These are phyloP conservation scores for Halictus rubicundus DNA, from an alignment of 1,140 invertebrate species.

Conservation along the genomic window DNA sequence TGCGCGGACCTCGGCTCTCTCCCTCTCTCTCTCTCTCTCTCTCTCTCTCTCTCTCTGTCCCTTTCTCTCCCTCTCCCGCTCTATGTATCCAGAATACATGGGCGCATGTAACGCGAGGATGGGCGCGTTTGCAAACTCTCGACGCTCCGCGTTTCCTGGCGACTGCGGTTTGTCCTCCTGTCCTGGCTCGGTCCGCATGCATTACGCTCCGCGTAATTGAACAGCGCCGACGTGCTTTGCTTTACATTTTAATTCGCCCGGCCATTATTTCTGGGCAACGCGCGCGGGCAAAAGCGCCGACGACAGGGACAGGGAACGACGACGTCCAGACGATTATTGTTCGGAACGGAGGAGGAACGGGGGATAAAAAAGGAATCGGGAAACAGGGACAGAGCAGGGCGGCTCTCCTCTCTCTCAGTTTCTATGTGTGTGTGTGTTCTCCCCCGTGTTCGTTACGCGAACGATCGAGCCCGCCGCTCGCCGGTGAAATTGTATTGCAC, in stretches of 20 bases:
- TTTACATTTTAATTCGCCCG: slow-evolving; percentile 41
- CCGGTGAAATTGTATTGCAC: background rate
- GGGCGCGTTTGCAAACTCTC: slow-evolving; percentile 12
- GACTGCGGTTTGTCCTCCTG: slow-evolving; percentile 54
- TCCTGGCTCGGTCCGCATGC: slow-evolving; percentile 39
- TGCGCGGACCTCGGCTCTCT: slow-evolving; percentile 17
- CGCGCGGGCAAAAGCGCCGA: background rate
- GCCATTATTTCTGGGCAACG: slow-evolving; percentile 17
- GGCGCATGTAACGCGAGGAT: background rate
- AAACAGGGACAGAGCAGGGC: background rate
- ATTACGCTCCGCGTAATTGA: slow-evolving; percentile 57
- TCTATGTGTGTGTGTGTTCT: no score
- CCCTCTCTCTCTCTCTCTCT: background rate
- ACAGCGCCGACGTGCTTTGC: slow-evolving; percentile 52
- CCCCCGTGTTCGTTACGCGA: background rate
- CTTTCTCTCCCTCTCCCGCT: background rate
- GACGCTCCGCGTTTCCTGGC: slow-evolving; percentile 54
- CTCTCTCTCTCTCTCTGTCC: background rate
- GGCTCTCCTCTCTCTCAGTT: no score
- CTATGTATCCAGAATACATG: slow-evolving; percentile 16
- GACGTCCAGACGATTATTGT: slow-evolving; percentile 15
- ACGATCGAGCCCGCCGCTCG: background rate
- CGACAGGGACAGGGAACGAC: background rate
- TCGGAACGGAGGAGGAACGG: no score
- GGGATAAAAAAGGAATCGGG: background rate